Evolutionary conservation across 2,888 invertebrate species (phyloP), one percentile per base, ranked within the genome.

Genomic region (Eurytoma adleriae): DNA sequence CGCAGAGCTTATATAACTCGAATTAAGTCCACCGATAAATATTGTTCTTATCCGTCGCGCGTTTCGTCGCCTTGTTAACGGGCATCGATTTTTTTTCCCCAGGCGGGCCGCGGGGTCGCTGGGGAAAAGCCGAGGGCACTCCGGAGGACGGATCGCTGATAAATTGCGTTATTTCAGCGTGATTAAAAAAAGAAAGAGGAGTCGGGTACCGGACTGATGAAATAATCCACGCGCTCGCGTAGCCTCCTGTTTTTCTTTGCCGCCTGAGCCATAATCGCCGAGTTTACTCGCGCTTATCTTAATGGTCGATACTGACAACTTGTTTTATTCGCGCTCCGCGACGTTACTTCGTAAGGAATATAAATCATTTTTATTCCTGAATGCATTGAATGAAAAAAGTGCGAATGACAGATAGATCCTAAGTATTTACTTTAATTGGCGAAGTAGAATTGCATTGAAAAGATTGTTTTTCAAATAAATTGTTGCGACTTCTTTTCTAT

Each of bases 101-200:
- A 10, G 10, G 7, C 40, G 7, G 10, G 40, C 0, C 40, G 40
- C 40, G 10, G 7, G 10, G 40, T 40, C 40, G 54, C 54, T 54
- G n/a, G 16, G n/a, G 54, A 54, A 54, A 54, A n/a, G 14, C n/a
- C 54, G 54, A 54, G 54, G 14, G 14, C n/a, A n/a, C 54, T 14
- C n/a, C 54, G 54, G 54, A 40, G 12, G n/a, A 40, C 18, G 56
- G 40, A n/a, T 40, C 30, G 57, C 18, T 56, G 57, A 69, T 69
- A 40, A 69, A 56, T 57, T 57, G 69, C 57, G 69, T 69, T 69
- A 69, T 69, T 57, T 69, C 69, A 69, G 69, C 30, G 18, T 69
- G 69, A 69, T 69, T 69, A 69, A 69, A 69, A 69, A 68, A 69
- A 30, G 40, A 20, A 50, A 20, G 20, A 2, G 30, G 12, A 13